Base-by-base conservation (phyloP, 2,797 vertebrate species). In the Manis javanica region DNA sequence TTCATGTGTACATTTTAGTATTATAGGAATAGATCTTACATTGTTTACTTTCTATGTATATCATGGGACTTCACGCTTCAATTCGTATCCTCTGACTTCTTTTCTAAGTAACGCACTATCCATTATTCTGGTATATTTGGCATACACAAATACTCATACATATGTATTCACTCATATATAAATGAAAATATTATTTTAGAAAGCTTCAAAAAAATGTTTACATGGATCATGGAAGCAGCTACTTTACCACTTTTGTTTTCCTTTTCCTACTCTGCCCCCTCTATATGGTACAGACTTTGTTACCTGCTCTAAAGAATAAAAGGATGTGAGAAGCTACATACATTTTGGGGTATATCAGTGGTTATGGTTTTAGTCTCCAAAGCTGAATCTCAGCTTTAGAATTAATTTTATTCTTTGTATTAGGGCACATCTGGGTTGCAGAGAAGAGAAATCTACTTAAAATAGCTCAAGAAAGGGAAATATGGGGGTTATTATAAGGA, bases 181-280 rank as follows among this genome's bases (percentile, higher is more conserved):
- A 90, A 96, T 93, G 59, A 95, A 96, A 96, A 94, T 53, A 75
- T 55, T 95, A 96, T 96, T 95, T 96, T 97, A 42, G 90, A 81
- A 75, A 84, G 71, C 92, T 86, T 94, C 19, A 69, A 92, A 94
- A 90, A 66, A 79, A 96, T 92, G 68, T 86, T 92, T 71, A 72
- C 42, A 55, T 90, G 59, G 96, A 78, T 89, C 87, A 89, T 42
- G 13, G 37, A 94, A 92, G 37, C 34, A 93, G 61, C 42, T 87
- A 42, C 26, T 72, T 94, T 42, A 15, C 77, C 21, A 71, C 42
- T 63, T 97, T 82, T 79, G 72, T 87, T 95, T 96, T 95, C 24
- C 37, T 92, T 94, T 87, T 42, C 96, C 77, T 77, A 39, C 10
- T 85, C 26, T 66, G 15, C 26, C n/a, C 51, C 63, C 19, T 59